Evolutionary conservation across 2,113 vertebrate genomes (phyloP).

Genomic region (Clarias batrachus): DNA sequence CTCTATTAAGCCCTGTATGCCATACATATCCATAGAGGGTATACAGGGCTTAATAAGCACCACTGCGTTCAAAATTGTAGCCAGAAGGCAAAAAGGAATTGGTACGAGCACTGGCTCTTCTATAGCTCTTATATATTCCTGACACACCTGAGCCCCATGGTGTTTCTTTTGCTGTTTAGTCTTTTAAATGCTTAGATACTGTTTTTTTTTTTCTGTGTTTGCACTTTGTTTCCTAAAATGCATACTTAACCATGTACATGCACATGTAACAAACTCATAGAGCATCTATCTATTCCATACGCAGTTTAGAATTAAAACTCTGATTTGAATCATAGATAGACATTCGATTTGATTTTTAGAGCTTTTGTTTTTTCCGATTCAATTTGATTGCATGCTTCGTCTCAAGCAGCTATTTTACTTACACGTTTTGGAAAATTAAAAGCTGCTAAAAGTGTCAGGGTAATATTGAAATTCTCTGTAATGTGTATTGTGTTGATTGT

Average conservation of each 20-base stretch:
- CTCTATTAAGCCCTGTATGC: no score
- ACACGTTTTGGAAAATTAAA: no score
- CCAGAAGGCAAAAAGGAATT: not conserved
- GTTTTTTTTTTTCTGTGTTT: not conserved
- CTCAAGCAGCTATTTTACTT: no score
- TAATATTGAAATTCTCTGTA: no score
- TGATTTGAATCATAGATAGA: not conserved
- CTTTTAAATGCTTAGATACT: not conserved
- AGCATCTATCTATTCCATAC: not conserved
- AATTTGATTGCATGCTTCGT: no score
- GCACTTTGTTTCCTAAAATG: not conserved
- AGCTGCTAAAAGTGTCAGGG: no score
- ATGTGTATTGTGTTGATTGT: no score
- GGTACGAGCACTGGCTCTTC: not conserved
- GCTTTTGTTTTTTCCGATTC: no score
- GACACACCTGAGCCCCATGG: slow-evolving; percentile 10
- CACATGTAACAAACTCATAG: not conserved
- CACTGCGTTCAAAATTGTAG: not conserved
- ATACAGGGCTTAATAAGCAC: not conserved
- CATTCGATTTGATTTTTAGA: no score
- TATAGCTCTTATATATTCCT: not conserved
- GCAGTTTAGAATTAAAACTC: not conserved
- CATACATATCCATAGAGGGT: not conserved
- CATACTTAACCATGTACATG: not conserved
- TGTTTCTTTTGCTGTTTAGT: not conserved